Base-by-base conservation (phyloP, 2,888 invertebrate species). In the Hydrotaea diabolus region DNA sequence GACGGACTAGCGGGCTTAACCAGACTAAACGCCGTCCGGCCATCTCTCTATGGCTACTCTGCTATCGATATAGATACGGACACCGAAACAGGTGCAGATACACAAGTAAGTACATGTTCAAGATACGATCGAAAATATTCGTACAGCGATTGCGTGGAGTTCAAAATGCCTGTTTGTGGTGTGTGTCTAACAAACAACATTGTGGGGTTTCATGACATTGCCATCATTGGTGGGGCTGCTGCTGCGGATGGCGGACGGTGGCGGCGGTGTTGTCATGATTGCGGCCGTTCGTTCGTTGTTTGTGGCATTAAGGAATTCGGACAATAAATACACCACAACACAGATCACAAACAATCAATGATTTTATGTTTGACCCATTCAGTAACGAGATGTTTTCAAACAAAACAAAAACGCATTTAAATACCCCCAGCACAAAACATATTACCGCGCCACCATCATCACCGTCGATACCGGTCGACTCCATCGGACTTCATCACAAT, bases 221-320 rank as follows among this genome's bases (percentile, higher is more conserved):
- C 13, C 19, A 46, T 46, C 11, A 43, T 13, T 21, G 39, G 43
- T 39, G 31, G 8, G 11, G 39, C 9, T 36, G 36, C 36, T 8
- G 8, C 36, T 36, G 36, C 36, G 5, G 31, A 0, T 66, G 19
- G 19, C 8, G 19, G 36, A n/a, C 13, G 66, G 64, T 64, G 36
- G 17, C 1, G 31, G 2, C 7, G 3, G 31, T 31, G 31, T 31
- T 31, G 31, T 31, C 31, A 26, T 62, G 39, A 66, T 39, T 43
- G 66, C 36, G 17, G 66, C 66, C n/a, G n/a, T n/a, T n/a, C n/a
- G 43, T 36, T 39, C 43, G 43, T 7, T 43, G 66, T 15, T 43
- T 36, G 19, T 66, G 66, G 43, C 46, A 69, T 69, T 69, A 69
- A 69, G 69, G 43, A 69, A 69, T 69, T 69, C 23, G 23, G 9